Evolutionary conservation across 37 sponge, comb jelly and placozoan species (phyloP), one percentile per base, ranked within the genome.

Genomic region (Haliclona indistincta): DNA sequence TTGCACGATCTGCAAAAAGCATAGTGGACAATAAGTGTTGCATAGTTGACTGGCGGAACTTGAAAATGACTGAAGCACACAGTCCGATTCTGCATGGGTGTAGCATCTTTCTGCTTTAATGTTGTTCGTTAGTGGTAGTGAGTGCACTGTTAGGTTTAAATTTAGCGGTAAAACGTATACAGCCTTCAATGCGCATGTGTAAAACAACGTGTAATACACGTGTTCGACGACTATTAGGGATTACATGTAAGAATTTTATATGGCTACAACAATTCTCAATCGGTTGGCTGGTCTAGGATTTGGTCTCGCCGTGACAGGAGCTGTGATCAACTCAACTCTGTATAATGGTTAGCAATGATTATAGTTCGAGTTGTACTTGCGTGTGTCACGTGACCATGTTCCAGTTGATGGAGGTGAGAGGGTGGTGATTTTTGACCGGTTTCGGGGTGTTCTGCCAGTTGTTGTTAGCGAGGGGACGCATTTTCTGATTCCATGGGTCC

Each of bases 381-480:
- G 41, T 5, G 41, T 38, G 69, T 38, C 2, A 36, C 19, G 43
- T 54, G 22, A 25, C 19, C 39, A 17, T 17, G 33, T 26, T 81
- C 25, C 77, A 92, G 96, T 97, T 53, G 90, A 89, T 66, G 94
- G 94, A 26, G 98, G 98, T 49, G 91, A 97, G 74, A 83, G 94
- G 40, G 98, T 89, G 5, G 91, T 97, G 17, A 91, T 97, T 66
- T 97, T 94, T 70, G 98, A 97, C 43, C 63, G 92, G 20, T 82
- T 97, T 37, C 67, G 86, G 11, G 94, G 94, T 19, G 98, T 97
- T 19, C 65, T 94, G 8, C 81, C 77, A 5, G 63, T 47, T 11
- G 94, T 85, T n/a, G 42, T 65, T 25, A 92, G 94, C n/a, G 98
- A 97, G 67, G 98, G 98, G 5, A 94, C 98, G 0, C 98, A 97